A percentile compares a stretch with the other conserved stretches of the same genome.
phyloP scores from a whole-genome alignment of 2,113 vertebrate genomes.

The Chionodraco myersi region DNA sequence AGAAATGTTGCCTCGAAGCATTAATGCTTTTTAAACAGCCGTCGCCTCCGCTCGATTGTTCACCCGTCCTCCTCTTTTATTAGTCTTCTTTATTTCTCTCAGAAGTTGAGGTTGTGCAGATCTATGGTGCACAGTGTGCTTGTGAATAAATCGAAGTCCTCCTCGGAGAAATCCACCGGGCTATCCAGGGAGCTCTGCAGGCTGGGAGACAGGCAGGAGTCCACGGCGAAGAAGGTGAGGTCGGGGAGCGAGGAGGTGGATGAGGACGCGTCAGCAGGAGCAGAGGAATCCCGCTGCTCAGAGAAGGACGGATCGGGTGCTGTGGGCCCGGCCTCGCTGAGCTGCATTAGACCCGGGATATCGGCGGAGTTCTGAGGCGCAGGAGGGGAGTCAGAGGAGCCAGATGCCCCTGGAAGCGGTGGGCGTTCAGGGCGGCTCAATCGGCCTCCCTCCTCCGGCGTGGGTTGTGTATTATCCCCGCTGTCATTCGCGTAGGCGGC shows the following conservation, averaged over 20 bases:
- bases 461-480: slow-evolving; percentile 81
- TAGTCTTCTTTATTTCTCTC: slow-evolving; percentile 38
- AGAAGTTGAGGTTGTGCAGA: slow-evolving; percentile 89
- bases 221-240: slow-evolving; percentile 86
- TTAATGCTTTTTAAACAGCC: slow-evolving; percentile 30
- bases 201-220: slow-evolving; percentile 87
- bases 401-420: slow-evolving; percentile 48
- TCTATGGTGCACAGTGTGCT: slow-evolving; percentile 94
- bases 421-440: slow-evolving; percentile 62
- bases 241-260: slow-evolving; percentile 83
- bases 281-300: slow-evolving; percentile 77
- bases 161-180: slow-evolving; percentile 91
- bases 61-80: slow-evolving; percentile 1
- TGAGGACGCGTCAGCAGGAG: slow-evolving; percentile 22
- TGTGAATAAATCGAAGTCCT: slow-evolving; percentile 93
- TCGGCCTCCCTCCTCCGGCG: slow-evolving; percentile 70
- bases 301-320: slow-evolving; percentile 75
- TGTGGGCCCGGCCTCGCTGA: slow-evolving; percentile 38
- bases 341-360: slow-evolving; percentile 62
- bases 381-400: slow-evolving; percentile 56
- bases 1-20: slow-evolving; percentile 70
- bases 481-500: slow-evolving; percentile 75
- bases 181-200: slow-evolving; percentile 87
- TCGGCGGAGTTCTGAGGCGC: slow-evolving; percentile 69
- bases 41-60: slow-evolving; percentile 58